Base-by-base conservation (phyloP, 2,888 invertebrate species). In the Hirtodrosophila alboralis region DNA sequence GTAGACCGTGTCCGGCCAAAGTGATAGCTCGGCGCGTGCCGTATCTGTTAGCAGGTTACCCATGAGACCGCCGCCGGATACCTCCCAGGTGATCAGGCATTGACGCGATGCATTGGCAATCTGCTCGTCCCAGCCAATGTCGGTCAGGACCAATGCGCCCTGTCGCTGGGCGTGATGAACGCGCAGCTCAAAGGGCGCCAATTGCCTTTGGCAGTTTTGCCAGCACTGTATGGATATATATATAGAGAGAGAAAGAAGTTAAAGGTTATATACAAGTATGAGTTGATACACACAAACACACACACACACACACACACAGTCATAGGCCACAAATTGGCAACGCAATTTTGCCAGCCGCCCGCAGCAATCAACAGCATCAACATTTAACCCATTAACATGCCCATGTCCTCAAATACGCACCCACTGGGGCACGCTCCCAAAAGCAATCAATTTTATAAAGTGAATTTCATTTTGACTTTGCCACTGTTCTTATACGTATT, bases 1-100 rank as follows among this genome's bases (percentile, higher is more conserved):
- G 69, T 90, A 90, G 60, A 89, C 90, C 9, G 90, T 90, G 52
- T 90, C 90, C 31, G 90, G 90, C 90, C 90, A 90, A 14, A 90
- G 70, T 7, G 90, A 90, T 8, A 90, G 75, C 60, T 90, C 90
- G 13, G 90, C 90, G 74, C 87, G 89, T 49, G 86, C 89, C 3
- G 90, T 88, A 40, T 90, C 90, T 27, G 90, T 90, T 12, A 90
- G 80, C 14, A 90, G 86, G 61, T 90, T 90, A 18, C 90, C 90
- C 89, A 90, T 90, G 23, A 90, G 84, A 1, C 90, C 90, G 28
- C 90, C 90, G 54, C 90, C 90, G 10, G 90, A 89, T 23, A 90
- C 90, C 72, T 90, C 90, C 90, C 90, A 90, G 47, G 90, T 90
- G 61, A 90, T 90, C 64, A 90, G 76, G 68, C 90, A 90, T 66